Percentiles rank a stretch among this genome's conserved stretches.
Evolutionary conservation across 2,797 vertebrate species (phyloP).

Genomic region (Chanos chanos): DNA sequence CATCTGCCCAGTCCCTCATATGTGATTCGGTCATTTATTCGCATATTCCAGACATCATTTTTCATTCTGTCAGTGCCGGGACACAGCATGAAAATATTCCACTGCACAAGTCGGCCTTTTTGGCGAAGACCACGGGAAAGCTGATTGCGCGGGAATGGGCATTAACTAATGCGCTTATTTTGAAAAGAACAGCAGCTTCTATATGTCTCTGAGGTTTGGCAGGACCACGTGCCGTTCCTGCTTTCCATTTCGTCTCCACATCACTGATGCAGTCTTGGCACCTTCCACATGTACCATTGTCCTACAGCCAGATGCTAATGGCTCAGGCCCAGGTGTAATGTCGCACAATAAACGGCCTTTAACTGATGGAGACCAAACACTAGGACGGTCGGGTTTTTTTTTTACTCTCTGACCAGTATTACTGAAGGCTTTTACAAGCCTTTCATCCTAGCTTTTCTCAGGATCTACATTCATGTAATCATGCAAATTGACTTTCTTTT

Average conservation of each 20-base stretch:
- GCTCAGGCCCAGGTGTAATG: slow-evolving; percentile 33
- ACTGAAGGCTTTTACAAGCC: slow-evolving; percentile 17
- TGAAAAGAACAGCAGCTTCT: slow-evolving; percentile 41
- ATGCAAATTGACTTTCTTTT: slow-evolving; percentile 39
- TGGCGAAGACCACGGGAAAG: slow-evolving; percentile 44
- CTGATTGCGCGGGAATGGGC: slow-evolving; percentile 55
- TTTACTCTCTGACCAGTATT: slow-evolving; percentile 28
- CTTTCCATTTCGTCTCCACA: slow-evolving; percentile 53
- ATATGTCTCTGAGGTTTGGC: slow-evolving; percentile 51
- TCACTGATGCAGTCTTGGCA: slow-evolving; percentile 38
- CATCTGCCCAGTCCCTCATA: slow-evolving; percentile 25
- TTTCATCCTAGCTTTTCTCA: background rate
- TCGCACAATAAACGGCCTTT: slow-evolving; percentile 22
- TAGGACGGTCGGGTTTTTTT: slow-evolving; percentile 21
- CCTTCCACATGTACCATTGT: slow-evolving; percentile 27
- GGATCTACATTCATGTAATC: slow-evolving; percentile 29
- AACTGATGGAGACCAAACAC: slow-evolving; percentile 43
- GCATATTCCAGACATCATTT: slow-evolving; percentile 58
- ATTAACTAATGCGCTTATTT: slow-evolving; percentile 58
- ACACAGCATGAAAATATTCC: slow-evolving; percentile 49
- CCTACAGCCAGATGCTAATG: slow-evolving; percentile 39
- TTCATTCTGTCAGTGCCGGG: slow-evolving; percentile 53
- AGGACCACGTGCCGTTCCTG: slow-evolving; percentile 49
- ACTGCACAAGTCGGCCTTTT: slow-evolving; percentile 41
- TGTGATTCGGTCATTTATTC: slow-evolving; percentile 59